Evolutionary conservation across 2,113 vertebrate genomes (phyloP), one percentile per base, ranked within the genome.

Genomic region (Alligator mississippiensis): DNA sequence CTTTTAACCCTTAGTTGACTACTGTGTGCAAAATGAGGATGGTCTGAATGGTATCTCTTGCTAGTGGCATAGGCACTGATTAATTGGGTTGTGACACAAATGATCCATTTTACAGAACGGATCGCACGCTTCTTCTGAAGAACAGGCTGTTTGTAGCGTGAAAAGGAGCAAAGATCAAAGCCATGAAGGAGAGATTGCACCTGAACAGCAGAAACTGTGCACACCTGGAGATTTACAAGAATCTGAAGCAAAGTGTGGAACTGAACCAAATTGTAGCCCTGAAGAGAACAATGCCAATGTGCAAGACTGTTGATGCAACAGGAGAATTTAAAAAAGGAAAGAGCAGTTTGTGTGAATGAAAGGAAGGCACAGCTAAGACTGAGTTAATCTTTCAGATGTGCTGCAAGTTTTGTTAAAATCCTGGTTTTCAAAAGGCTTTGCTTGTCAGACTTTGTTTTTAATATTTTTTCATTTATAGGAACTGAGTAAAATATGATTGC

Each of bases 41-140:
- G 34, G 34, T 34, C 34, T 34, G 34, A 34, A 34, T 34, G 34
- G 34, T 34, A 34, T 34, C 34, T 34, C 34, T 34, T 34, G 34
- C 34, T 34, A 34, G 34, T 34, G 34, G 34, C 34, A 34, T 34
- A 4, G 34, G 34, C 34, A 34, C 34, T 34, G 34, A 34, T 34
- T 34, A 34, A 34, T 34, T 34, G 34, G 34, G 34, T 34, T 34
- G 34, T 34, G 34, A 34, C 34, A 34, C 34, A 34, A 34, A 34
- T 34, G 34, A 77, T 61, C 80, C 14, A 78, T 95, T 93, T 94
- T 97, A 87, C 92, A 97, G 97, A 92, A n/a, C 22, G 87, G 80
- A 47, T 81, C 93, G 78, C 28, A 80, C 66, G 28, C 82, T 2
- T 89, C 93, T 64, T 19, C 76, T 88, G 79, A 86, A 84, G 25